phyloP scores from a whole-genome alignment of 2,888 invertebrate genomes.

The Anthoptus insignis region DNA sequence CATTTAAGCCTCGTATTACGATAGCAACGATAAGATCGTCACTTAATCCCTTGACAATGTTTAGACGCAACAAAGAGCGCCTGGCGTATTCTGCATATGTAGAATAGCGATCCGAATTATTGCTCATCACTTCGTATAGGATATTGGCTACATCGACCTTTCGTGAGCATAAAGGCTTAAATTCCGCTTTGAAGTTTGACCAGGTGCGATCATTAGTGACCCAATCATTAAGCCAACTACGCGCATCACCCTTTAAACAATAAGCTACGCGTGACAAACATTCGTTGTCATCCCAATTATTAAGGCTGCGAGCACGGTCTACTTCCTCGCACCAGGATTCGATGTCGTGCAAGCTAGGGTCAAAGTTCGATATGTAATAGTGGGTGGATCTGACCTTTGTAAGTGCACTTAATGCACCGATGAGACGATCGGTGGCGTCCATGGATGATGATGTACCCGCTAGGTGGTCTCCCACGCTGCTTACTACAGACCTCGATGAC shows the following conservation, averaged over 20 bases:
- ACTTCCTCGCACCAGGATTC: neutral
- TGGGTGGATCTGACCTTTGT: constrained; percentile 11
- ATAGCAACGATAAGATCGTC: constrained; percentile 3
- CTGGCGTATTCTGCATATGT: constrained; percentile 20
- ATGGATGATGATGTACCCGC: neutral
- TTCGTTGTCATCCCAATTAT: constrained; percentile 4
- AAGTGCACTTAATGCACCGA: neutral
- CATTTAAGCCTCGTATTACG: constrained; percentile 8
- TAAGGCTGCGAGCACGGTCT: neutral
- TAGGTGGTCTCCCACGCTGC: neutral
- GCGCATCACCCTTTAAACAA: neutral
- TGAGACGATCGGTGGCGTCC: neutral
- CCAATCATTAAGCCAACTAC: constrained; percentile 2
- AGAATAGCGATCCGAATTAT: neutral
- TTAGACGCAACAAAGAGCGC: neutral
- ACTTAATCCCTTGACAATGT: constrained; percentile 3
- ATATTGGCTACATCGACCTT: neutral
- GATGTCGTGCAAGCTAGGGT: neutral
- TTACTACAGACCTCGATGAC: neutral
- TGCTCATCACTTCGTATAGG: constrained; percentile 15
- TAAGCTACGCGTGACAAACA: neutral
- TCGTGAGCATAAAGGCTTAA: constrained; percentile 4
- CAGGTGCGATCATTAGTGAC: neutral
- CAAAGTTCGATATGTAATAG: neutral
- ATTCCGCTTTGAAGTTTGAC: constrained; percentile 10